Base-by-base conservation (phyloP, 2,888 invertebrate genomes). In the Rhingia rostrata region DNA sequence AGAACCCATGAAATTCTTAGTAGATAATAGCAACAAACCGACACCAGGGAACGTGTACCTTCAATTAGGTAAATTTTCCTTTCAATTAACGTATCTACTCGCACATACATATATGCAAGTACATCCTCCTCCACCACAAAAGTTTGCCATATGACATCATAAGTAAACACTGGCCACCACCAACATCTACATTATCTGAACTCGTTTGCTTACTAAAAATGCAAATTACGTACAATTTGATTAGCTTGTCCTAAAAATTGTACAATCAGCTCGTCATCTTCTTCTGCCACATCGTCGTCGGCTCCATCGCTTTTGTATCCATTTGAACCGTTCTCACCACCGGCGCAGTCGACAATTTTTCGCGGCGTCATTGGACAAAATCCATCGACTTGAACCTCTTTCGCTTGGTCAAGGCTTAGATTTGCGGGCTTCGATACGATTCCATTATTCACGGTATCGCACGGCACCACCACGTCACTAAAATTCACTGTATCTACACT, bases 161-260 rank as follows among this genome's bases (percentile, higher is more conserved):
- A 69, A 41, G 33, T 54, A 64, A 80, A 67, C 47, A 61, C 60
- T 63, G 37, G 45, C 66, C 41, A 53, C 41, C 37, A 56, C 37
- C 45, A 22, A 35, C 35, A 49, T 58, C 9, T 12, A n/a, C 14
- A 43, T 53, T 47, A 32, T 32, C 37, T 49, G 12, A 53, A 81
- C 53, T 56, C 32, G 56, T 77, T 64, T 69, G 63, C 81, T 77
- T 53, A 77, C 58, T 33, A 70, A 75, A 77, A 72, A 86, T 82
- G 79, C 64, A 84, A 79, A 81, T 77, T 73, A 88, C 89, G 87
- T 90, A 91, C 90, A 88, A 90, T 89, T 87, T 88, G 88, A 89
- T 90, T 90, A 56, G 89, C 88, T 88, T 89, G 89, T 80, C 88
- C 90, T 84, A 91, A 87, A 86, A 90, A 90, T 81, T 90, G 88